A percentile compares a stretch with the other conserved stretches of the same genome.
Conservation (phyloP, 1,140 invertebrate genomes). For the Eciton burchellii region DNA sequence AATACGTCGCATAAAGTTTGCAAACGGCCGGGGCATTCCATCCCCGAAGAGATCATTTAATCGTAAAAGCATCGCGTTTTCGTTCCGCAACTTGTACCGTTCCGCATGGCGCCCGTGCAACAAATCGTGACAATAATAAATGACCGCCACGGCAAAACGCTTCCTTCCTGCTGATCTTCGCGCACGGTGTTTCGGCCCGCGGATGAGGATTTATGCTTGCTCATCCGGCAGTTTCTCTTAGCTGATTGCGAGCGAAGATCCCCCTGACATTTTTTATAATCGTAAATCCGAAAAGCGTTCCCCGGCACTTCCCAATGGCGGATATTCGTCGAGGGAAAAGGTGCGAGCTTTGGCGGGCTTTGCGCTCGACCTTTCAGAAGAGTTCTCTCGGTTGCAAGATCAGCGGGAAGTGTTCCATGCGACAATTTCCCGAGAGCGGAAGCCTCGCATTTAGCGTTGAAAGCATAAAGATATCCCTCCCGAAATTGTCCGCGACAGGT, state of each 20-base stretch:
- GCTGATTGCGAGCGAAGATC: conserved; percentile 35
- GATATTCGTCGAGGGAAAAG: conserved; percentile 19
- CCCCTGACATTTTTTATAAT: background rate
- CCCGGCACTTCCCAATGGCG: background rate
- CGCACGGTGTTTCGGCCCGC: background rate
- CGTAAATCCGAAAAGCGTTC: background rate
- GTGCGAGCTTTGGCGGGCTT: conserved; percentile 24
- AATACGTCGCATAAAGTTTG: background rate
- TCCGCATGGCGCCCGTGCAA: conserved; percentile 6
- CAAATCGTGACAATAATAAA: conserved; percentile 50
- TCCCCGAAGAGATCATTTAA: conserved; percentile 33
- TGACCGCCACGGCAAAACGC: background rate
- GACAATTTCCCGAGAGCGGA: background rate
- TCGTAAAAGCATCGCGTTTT: conserved; percentile 19
- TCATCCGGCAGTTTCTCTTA: conserved; percentile 4
- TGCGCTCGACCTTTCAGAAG: background rate
- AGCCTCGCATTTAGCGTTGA: background rate
- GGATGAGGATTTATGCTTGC: conserved; percentile 38
- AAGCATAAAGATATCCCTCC: background rate
- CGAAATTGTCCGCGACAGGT: conserved; percentile 10
- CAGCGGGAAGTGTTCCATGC: background rate
- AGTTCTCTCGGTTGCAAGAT: background rate
- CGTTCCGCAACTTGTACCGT: conserved; percentile 23
- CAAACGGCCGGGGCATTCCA: background rate
- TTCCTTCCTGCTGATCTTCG: background rate